Conservation (phyloP, 2,113 vertebrate species). For the Hippocampus barbouri region DNA sequence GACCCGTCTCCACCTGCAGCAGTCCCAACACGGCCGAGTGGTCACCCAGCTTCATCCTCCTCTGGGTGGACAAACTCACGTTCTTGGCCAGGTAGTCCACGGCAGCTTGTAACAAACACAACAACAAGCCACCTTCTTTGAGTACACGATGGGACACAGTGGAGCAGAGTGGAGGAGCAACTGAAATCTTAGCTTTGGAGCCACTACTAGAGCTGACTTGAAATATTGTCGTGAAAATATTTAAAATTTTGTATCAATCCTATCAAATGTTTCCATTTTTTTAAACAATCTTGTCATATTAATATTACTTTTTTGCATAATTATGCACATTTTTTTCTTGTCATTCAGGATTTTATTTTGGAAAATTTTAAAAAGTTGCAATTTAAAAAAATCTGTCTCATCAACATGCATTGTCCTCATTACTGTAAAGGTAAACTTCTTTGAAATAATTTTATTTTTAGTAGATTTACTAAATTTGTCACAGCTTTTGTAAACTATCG, state of each 20-base stretch:
- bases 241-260: neutral
- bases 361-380: no score
- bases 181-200: constrained; percentile 5
- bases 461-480: no score
- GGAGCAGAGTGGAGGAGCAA: neutral
- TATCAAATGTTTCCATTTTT: neutral
- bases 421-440: no score
- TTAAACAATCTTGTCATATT: no score
- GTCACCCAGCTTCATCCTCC: constrained; percentile 96
- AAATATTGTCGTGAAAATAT: neutral
- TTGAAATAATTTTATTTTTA: no score
- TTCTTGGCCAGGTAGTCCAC: constrained; percentile 99
- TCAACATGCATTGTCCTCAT: no score
- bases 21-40: constrained; percentile 96
- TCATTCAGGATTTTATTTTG: no score
- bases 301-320: no score
- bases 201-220: neutral
- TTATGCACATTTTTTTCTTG: no score
- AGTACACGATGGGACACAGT: neutral
- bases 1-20: constrained; percentile 97
- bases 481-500: no score
- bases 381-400: no score
- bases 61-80: constrained; percentile 94
- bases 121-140: neutral
- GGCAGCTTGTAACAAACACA: constrained; percentile 72